Conservation (phyloP, 2,888 invertebrate species). For the Pecten maximus region DNA sequence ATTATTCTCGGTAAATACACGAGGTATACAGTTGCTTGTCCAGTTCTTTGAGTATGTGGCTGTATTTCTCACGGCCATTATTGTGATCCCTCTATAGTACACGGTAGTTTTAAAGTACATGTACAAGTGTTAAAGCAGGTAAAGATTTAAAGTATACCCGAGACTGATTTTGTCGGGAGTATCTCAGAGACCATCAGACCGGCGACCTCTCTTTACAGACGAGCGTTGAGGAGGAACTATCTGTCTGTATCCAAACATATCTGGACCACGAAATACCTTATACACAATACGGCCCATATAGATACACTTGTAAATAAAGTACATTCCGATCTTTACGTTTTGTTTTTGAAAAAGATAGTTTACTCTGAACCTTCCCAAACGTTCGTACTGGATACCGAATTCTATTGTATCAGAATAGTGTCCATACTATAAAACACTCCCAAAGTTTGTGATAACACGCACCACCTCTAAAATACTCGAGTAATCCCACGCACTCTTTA, state of each 20-base stretch:
- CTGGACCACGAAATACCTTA: not conserved
- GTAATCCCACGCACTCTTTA: conserved; percentile 3
- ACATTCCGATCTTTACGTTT: not conserved
- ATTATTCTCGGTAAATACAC: not conserved
- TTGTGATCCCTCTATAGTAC: not conserved
- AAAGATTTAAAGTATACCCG: not conserved
- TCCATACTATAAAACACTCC: not conserved
- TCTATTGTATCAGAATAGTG: not conserved
- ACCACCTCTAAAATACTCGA: not conserved
- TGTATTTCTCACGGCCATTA: not conserved
- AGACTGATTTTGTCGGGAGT: not conserved
- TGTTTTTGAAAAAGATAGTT: not conserved
- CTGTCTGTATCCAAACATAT: not conserved
- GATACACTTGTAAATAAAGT: not conserved
- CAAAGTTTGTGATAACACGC: not conserved
- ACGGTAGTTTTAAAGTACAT: not conserved
- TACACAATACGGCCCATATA: not conserved
- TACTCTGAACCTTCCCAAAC: not conserved
- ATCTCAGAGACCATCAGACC: not conserved
- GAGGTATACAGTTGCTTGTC: not conserved
- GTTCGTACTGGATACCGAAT: not conserved
- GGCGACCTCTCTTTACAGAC: not conserved
- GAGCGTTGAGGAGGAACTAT: not conserved
- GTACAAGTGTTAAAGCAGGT: not conserved
- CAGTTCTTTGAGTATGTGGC: not conserved